Base-by-base conservation (phyloP, 2,888 invertebrate species). In the Lacanobia oleracea region DNA sequence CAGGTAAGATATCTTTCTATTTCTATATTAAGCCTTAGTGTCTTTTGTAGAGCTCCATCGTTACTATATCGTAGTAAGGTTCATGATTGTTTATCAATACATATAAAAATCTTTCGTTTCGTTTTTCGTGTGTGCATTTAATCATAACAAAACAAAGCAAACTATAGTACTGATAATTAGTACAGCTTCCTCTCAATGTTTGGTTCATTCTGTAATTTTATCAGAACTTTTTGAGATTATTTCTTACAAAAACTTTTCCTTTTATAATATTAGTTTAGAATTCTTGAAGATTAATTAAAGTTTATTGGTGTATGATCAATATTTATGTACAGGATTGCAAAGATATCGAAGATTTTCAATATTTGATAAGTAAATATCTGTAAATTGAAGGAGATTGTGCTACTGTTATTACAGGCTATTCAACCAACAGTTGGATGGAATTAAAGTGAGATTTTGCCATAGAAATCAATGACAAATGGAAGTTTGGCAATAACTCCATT, bases 1-100 rank as follows among this genome's bases (percentile, higher is more conserved):
- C 27, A 48, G 8, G 12, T 53, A 21, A 37, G 21, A 50, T 61
- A 77, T 64, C 54, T 77, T 72, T 37, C 23, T 61, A 6, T 57
- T 66, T 53, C 8, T 33, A 59, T 62, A 33, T 3, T 33, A 5
- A 33, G 33, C 6, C 33, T 33, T 33, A 33, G 2, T 5, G 33
- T 33, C 33, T 3, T 33, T 33, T 33, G 33, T 33, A 33, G 5
- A 33, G 5, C 33, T 33, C 33, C 33, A 33, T 33, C 33, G 33
- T 33, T 33, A 33, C 33, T 33, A 33, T 33, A 33, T 5, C 33
- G 33, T 33, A 33, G 2, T 33, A 33, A 5, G 33, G 2, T 33
- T 33, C 33, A 33, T 5, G 33, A 33, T 2, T 33, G 33, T 5
- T 33, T 33, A 33, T 33, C 33, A n/a, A n/a, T n/a, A n/a, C n/a